Evolutionary conservation across 2,888 invertebrate genomes (phyloP).

Genomic region (Euclidia mi): DNA sequence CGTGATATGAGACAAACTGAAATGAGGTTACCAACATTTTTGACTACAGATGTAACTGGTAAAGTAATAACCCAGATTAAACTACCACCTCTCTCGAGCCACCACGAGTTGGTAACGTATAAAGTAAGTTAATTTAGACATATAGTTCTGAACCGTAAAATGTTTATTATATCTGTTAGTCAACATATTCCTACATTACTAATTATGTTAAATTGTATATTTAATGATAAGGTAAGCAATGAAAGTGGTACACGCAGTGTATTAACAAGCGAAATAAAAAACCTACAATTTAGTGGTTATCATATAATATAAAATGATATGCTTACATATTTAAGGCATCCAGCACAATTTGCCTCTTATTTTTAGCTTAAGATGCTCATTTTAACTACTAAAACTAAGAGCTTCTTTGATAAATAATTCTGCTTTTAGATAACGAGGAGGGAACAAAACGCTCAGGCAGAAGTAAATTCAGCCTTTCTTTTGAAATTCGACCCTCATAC

Average conservation of each 20-base stretch:
- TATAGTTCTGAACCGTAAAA: too few relatives aligned
- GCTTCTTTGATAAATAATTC: slow-evolving; percentile 5
- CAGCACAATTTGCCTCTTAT: neutral
- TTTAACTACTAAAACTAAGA: slow-evolving; percentile 1
- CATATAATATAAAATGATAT: too few relatives aligned
- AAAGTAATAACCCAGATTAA: slow-evolving; percentile 90
- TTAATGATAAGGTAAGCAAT: too few relatives aligned
- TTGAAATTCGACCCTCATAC: slow-evolving; percentile 85
- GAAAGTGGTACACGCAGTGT: too few relatives aligned
- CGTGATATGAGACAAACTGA: slow-evolving; percentile 52
- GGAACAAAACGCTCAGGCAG: slow-evolving; percentile 93
- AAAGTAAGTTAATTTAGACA: too few relatives aligned
- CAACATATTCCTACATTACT: too few relatives aligned
- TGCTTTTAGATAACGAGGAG: slow-evolving; percentile 91
- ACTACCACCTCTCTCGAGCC: slow-evolving; percentile 82
- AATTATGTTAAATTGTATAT: too few relatives aligned
- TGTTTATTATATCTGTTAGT: too few relatives aligned
- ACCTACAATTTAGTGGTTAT: too few relatives aligned
- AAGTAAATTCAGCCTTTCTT: slow-evolving; percentile 92
- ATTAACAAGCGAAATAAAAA: too few relatives aligned
- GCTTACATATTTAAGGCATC: too few relatives aligned
- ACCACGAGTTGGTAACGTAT: slow-evolving; percentile 64
- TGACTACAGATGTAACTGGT: slow-evolving; percentile 88
- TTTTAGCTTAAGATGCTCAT: neutral
- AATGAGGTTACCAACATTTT: slow-evolving; percentile 82